Evolutionary conservation across 2,113 vertebrate genomes (phyloP).

Genomic region (Sinocyclocheilus anshuiensis): DNA sequence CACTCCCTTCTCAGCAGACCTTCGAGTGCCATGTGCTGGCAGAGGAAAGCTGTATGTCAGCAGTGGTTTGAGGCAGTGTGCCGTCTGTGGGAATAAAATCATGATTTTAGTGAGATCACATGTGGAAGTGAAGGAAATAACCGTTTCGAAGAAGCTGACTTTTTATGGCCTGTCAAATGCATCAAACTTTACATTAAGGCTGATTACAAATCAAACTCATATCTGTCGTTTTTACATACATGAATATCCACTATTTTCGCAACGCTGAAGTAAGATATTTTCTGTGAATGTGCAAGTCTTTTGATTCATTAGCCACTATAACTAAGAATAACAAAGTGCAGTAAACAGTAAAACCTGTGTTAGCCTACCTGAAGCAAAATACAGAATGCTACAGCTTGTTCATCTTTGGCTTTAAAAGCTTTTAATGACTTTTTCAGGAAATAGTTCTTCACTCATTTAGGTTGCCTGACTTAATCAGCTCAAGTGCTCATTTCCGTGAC

Average conservation of each 20-base stretch:
- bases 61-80: constrained; percentile 17
- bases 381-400: not conserved
- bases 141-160: not conserved
- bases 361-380: not conserved
- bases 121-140: not conserved
- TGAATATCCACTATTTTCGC: not conserved
- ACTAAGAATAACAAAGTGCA: not conserved
- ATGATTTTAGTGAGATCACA: not conserved
- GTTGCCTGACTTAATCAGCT: constrained; percentile 19
- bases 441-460: not conserved
- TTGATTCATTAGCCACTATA: too few species aligned
- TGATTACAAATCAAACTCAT: not conserved
- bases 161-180: not conserved
- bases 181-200: not conserved
- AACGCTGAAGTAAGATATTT: too few species aligned
- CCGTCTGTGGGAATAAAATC: not conserved
- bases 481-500: not conserved
- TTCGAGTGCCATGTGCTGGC: constrained; percentile 11
- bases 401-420: constrained; percentile 4
- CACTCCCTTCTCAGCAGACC: not conserved
- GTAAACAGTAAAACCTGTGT: not conserved
- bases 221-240: not conserved
- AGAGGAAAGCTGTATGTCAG: constrained; percentile 22
- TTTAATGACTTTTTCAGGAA: not conserved
- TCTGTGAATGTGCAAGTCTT: too few species aligned